phyloP scores from a whole-genome alignment of 2,888 invertebrate genomes.

The Drosophila affinis region DNA sequence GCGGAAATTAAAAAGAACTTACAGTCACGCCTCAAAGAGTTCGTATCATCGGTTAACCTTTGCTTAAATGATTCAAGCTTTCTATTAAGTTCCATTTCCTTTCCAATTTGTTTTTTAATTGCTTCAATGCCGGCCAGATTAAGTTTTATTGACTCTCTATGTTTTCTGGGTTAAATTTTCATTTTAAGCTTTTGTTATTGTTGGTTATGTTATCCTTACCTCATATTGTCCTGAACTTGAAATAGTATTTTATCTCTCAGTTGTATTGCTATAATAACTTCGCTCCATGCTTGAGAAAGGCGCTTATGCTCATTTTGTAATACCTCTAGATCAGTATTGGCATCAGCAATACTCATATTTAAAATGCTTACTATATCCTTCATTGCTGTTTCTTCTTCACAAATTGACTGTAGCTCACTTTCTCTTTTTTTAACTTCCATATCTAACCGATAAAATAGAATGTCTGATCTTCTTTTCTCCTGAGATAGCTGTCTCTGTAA shows the following conservation, averaged over 20 bases:
- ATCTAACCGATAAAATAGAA: slow-evolving; percentile 88
- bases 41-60: slow-evolving; percentile 86
- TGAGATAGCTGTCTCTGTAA: slow-evolving; percentile 82
- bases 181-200: not conserved
- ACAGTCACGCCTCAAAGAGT: slow-evolving; percentile 71
- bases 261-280: slow-evolving; percentile 88
- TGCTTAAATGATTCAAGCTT: slow-evolving; percentile 86
- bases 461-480: slow-evolving; percentile 85
- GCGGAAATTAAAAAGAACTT: slow-evolving; percentile 38
- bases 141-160: slow-evolving; percentile 86
- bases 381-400: slow-evolving; percentile 88
- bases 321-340: slow-evolving; percentile 90
- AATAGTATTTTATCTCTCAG: slow-evolving; percentile 88
- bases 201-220: slow-evolving; percentile 82
- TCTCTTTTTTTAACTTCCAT: slow-evolving; percentile 89
- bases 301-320: slow-evolving; percentile 89
- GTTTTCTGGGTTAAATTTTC: slow-evolving; percentile 83
- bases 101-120: slow-evolving; percentile 87
- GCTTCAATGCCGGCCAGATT: slow-evolving; percentile 87
- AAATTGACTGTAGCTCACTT: slow-evolving; percentile 86
- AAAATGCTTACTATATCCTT: slow-evolving; percentile 86
- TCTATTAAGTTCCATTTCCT: slow-evolving; percentile 89
- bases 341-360: slow-evolving; percentile 87
- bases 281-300: slow-evolving; percentile 89
- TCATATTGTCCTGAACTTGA: slow-evolving; percentile 86